phyloP scores from a whole-genome alignment of 2,888 invertebrate species.

The Geotrupes spiniger region DNA sequence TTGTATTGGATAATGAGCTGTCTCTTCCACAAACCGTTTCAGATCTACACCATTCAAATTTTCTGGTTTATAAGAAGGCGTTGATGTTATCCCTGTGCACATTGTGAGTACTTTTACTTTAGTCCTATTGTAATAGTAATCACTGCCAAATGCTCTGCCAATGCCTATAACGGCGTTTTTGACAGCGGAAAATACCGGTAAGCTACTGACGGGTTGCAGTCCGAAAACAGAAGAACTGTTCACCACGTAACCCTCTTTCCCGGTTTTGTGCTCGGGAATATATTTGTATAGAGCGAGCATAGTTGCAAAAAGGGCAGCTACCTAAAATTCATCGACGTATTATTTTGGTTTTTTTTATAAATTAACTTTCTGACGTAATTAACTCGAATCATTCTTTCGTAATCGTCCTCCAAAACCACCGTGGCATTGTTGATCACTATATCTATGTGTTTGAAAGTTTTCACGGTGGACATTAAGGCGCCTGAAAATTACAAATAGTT shows the following conservation, averaged over 20 bases:
- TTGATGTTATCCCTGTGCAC: conserved; percentile 8
- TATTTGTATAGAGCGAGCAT: conserved; percentile 14
- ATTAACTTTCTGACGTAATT: conserved; percentile 14
- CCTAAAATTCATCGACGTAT: not conserved
- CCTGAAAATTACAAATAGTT: conserved; percentile 14
- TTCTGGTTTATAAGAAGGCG: not conserved
- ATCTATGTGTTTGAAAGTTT: conserved; percentile 14
- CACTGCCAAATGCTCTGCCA: conserved; percentile 9
- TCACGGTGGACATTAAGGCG: conserved; percentile 11
- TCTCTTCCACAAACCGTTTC: not conserved
- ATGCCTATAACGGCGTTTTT: conserved; percentile 9
- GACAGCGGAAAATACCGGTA: conserved; percentile 13
- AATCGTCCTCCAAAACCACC: conserved; percentile 11
- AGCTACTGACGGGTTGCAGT: conserved; percentile 10
- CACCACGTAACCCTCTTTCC: conserved; percentile 7
- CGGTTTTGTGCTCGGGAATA: conserved; percentile 11
- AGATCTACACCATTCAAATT: not conserved
- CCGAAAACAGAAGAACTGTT: conserved; percentile 15
- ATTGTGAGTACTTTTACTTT: conserved; percentile 9
- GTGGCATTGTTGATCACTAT: conserved; percentile 16
- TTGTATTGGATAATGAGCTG: not conserved
- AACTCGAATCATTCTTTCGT: conserved; percentile 12
- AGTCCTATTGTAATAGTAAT: conserved; percentile 11
- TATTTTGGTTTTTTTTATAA: not conserved
- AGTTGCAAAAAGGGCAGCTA: conserved; percentile 4